Percentiles rank a stretch among this genome's conserved stretches.
Evolutionary conservation across 2,888 invertebrate species (phyloP).

Genomic region (Meliscaeva auricollis): DNA sequence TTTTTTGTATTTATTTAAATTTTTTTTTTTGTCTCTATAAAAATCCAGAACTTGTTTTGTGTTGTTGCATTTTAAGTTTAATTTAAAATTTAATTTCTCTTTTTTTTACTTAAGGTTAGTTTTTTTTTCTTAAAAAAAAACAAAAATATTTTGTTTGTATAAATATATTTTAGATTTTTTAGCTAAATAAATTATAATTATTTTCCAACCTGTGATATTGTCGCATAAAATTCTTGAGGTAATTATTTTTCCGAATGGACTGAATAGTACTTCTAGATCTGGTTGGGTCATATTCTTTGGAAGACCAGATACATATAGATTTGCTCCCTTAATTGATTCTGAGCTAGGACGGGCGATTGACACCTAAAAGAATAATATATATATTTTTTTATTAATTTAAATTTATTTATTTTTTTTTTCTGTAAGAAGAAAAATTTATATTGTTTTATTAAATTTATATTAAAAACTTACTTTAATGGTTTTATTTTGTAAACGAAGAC

Average conservation of each 20-base stretch:
- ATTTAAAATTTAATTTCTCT: constrained; percentile 20
- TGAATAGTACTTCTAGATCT: constrained; percentile 92
- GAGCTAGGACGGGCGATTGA: constrained; percentile 97
- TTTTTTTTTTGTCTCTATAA: constrained; percentile 54
- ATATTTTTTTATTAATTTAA: neutral
- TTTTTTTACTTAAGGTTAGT: constrained; percentile 60
- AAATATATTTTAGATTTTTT: constrained; percentile 5
- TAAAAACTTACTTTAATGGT: constrained; percentile 94
- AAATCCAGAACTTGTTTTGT: constrained; percentile 67
- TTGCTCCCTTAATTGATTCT: constrained; percentile 97
- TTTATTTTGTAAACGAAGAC: constrained; percentile 99
- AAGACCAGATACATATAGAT: constrained; percentile 95
- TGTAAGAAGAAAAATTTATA: neutral
- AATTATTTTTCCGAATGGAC: constrained; percentile 92
- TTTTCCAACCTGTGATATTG: constrained; percentile 90
- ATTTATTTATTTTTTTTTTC: neutral
- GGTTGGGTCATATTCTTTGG: constrained; percentile 95
- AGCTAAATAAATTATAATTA: constrained; percentile 58
- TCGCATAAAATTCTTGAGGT: constrained; percentile 94
- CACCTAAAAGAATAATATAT: constrained; percentile 78
- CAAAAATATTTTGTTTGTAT: constrained; percentile 71
- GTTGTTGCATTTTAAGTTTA: constrained; percentile 45
- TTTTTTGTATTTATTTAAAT: constrained; percentile 28
- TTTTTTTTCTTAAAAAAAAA: constrained; percentile 49
- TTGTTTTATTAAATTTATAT: neutral